phyloP scores from a whole-genome alignment of 2,888 invertebrate species.

The Dryadula phaetusa region DNA sequence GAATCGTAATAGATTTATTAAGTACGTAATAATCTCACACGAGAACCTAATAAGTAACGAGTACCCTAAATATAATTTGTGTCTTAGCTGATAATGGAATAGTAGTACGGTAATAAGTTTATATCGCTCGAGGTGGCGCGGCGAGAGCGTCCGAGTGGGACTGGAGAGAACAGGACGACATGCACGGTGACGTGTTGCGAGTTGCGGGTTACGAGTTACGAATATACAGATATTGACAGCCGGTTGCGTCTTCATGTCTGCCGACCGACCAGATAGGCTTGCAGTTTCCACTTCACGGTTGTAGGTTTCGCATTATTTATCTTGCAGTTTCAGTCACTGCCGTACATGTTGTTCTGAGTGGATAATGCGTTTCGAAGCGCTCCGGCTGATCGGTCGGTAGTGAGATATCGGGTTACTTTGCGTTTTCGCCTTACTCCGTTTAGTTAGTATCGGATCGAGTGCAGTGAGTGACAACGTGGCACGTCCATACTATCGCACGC shows the following conservation, averaged over 20 bases:
- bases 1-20: constrained; percentile 82
- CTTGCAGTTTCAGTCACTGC: not conserved
- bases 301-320: not conserved
- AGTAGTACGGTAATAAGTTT: constrained; percentile 79
- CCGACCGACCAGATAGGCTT: not conserved
- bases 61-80: constrained; percentile 82
- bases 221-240: constrained; percentile 18
- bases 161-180: constrained; percentile 43
- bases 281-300: not conserved
- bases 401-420: not conserved
- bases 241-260: constrained; percentile 2
- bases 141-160: constrained; percentile 51
- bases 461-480: constrained; percentile 71
- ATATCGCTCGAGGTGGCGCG: constrained; percentile 70
- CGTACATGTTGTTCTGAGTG: not conserved
- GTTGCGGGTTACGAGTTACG: constrained; percentile 19
- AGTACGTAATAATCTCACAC: constrained; percentile 78
- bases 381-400: constrained; percentile 2
- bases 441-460: constrained; percentile 63
- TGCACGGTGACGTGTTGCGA: constrained; percentile 2
- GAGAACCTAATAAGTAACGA: constrained; percentile 77
- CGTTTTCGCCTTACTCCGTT: constrained; percentile 54
- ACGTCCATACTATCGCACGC: constrained; percentile 73
- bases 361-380: not conserved
- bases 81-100: constrained; percentile 81